A percentile compares a stretch with the other conserved stretches of the same genome.
phyloP scores from a whole-genome alignment of 2,797 vertebrate genomes.

The Anguilla pacifica region DNA sequence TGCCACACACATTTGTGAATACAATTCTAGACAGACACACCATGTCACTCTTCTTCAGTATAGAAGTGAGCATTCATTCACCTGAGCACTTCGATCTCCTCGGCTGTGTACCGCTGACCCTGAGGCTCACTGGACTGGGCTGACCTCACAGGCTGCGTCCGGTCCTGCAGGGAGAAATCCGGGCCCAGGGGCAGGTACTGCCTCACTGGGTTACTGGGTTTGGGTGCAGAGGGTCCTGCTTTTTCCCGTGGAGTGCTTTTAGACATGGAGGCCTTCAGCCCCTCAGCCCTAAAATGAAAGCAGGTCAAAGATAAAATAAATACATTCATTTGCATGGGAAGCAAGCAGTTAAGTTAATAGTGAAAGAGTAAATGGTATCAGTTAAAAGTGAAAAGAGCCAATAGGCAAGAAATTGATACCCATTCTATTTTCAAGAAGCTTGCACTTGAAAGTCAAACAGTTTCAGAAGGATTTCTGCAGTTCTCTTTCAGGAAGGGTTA shows the following conservation, averaged over 20 bases:
- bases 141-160: conserved; percentile 77
- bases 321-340: background rate
- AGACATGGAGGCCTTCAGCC: conserved; percentile 85
- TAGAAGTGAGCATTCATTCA: conserved; percentile 51
- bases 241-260: conserved; percentile 77
- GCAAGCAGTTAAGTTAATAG: background rate
- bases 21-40: background rate
- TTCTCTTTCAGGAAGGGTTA: background rate
- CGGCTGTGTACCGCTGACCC: conserved; percentile 87
- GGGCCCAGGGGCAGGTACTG: conserved; percentile 87
- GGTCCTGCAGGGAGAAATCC: conserved; percentile 86
- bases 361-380: background rate
- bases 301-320: background rate
- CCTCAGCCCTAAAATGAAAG: conserved; percentile 81
- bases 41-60: background rate
- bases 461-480: background rate
- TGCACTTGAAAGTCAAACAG: background rate
- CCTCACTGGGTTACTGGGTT: conserved; percentile 73
- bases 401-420: background rate
- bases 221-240: conserved; percentile 66
- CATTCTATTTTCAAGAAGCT: background rate
- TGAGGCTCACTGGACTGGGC: conserved; percentile 86
- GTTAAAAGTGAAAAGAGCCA: background rate
- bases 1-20: background rate
- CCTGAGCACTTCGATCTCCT: conserved; percentile 98